Evolutionary conservation across 2,113 vertebrate genomes (phyloP), one percentile per base, ranked within the genome.

Genomic region (Rhinogobius similis): DNA sequence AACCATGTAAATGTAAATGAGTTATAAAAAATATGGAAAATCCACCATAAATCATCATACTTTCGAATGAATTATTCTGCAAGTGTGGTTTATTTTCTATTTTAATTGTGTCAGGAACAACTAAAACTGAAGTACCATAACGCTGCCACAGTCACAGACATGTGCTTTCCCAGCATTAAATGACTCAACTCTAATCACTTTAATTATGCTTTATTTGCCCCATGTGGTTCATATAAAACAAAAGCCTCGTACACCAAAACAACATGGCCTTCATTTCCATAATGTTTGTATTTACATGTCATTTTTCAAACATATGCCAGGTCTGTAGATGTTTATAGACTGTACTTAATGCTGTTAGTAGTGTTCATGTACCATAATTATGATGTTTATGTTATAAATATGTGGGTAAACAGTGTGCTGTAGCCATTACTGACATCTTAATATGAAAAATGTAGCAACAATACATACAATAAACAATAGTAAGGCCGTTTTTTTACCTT

Each of bases 331-430:
- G 62, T 66, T 59, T 39, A 39, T 39, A 14, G 26, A 14, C 26
- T 39, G 38, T 16, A 0, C 68, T 44, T 21, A 39, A 26, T 58
- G 32, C 52, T 27, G 6, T 62, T 52, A 6, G 11, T 16, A 61
- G 18, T 48, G 20, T 5, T 70, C 23, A 41, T 61, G 59, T 44
- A 5, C 59, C 41, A 74, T 62, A 62, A 48, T 27, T 44, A 26
- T n/a, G 16, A 26, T 6, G 52, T 10, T 27, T 20, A 9, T 5
- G 8, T 24, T 36, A 36, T 36, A 36, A 36, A 36, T 7, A 8
- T 8, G 32, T 36, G 32, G 2, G 32, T 36, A 50, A 50, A 9
- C 10, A 50, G 20, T n/a, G 43, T 46, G 16, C 43, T 21, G 7
- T n/a, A 21, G 46, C 20, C 18, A 21, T n/a, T 50, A 21, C 18